These are phyloP conservation scores for Astropecten irregularis DNA, from an alignment of 53 echinoderm and acorn worm species.

Conservation along the genomic window DNA sequence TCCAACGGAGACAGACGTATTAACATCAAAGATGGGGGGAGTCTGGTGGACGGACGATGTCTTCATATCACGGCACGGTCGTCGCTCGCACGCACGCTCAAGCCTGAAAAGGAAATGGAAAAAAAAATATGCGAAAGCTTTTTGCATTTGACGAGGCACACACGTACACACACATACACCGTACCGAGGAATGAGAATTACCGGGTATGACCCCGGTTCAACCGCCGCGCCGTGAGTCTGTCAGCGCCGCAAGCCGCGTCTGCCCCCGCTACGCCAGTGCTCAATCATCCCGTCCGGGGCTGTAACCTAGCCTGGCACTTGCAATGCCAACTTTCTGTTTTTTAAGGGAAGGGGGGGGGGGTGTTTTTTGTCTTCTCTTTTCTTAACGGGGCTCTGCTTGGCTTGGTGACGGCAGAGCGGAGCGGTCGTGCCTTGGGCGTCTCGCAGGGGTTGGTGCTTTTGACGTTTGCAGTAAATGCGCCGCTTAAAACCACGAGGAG, in stretches of 20 bases:
- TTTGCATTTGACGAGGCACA: background rate
- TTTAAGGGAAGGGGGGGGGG: background rate
- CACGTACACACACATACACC: background rate
- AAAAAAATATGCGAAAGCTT: background rate
- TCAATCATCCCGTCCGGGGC: conserved; percentile 50
- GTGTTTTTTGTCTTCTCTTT: background rate
- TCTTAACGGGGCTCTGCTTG: background rate
- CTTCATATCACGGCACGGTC: conserved; percentile 33
- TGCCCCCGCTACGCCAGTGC: conserved; percentile 56
- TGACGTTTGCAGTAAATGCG: too few species aligned
- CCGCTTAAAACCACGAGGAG: too few species aligned
- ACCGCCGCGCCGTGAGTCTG: conserved; percentile 62
- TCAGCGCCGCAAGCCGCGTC: conserved; percentile 58
- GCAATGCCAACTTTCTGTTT: background rate
- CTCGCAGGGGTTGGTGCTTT: too few species aligned
- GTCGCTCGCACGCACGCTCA: conserved; percentile 26
- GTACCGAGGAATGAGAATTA: conserved; percentile 47
- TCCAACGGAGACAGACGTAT: background rate
- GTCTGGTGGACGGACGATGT: conserved; percentile 2
- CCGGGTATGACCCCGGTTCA: conserved; percentile 51
- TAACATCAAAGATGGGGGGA: background rate
- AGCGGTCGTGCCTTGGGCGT: too few species aligned
- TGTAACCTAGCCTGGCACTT: conserved; percentile 48
- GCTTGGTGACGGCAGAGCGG: background rate
- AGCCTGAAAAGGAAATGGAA: background rate